Evolutionary conservation across 2,888 invertebrate genomes (phyloP), one percentile per base, ranked within the genome.

Genomic region (Orthosia gothica): DNA sequence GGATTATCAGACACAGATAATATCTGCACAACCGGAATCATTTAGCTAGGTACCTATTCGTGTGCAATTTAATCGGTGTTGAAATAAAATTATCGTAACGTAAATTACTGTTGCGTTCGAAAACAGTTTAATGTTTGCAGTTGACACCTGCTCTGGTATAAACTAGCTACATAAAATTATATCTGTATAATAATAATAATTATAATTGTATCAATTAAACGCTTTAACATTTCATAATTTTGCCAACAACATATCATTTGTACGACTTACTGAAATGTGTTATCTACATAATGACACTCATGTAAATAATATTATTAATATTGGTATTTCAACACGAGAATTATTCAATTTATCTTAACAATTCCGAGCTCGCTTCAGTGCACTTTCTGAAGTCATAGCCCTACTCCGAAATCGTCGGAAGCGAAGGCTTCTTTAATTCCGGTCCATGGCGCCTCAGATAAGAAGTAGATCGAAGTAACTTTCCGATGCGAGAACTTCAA

Each of bases 401-500:
- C 74, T 69, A 69, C 55, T 67, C 68, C 16, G 75, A 54, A 65
- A 65, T 59, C 55, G 61, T 74, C 70, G 69, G 79, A 87, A 61
- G 66, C 61, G 68, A 73, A 83, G 85, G 82, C 84, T 88, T 88
- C 87, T 89, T 90, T 88, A 89, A 89, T 91, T 88, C 88, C 85
- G 85, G 83, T 86, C 86, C 79, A 83, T 65, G 88, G 86, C 78
- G 83, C 82, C 82, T 80, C 79, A 87, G 90, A 92, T 91, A 91
- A 91, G 87, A 85, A 87, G 67, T 79, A 84, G 84, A 87, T 89
- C 87, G 82, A 91, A 92, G 91, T 91, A 90, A 91, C 91, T 92
- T 87, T 85, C 82, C 86, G 87, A 90, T 89, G 91, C 87, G 87
- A 91, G 81, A 92, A 94, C 93, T 95, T 93, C 90, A 91, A 93